phyloP scores from a whole-genome alignment of 2,797 vertebrate species.

The Lutjanus argentimaculatus region DNA sequence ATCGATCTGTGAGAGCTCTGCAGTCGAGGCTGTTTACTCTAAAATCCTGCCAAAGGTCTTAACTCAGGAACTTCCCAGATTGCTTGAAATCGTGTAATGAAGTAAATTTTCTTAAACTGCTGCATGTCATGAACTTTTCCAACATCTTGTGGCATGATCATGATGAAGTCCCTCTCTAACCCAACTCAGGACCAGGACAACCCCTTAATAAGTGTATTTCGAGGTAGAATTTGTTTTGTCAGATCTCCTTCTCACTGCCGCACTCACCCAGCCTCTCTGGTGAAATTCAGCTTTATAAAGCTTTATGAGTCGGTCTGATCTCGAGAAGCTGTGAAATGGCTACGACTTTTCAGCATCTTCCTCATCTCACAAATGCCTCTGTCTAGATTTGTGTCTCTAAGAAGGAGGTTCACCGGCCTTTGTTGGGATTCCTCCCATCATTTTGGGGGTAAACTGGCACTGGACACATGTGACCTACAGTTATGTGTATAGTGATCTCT shows the following conservation, averaged over 20 bases:
- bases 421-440: constrained; percentile 24
- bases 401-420: constrained; percentile 50
- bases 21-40: constrained; percentile 71
- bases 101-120: constrained; percentile 50
- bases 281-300: constrained; percentile 56
- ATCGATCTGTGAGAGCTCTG: constrained; percentile 49
- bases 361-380: constrained; percentile 76
- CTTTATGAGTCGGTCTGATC: constrained; percentile 61
- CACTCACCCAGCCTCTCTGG: constrained; percentile 52
- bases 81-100: constrained; percentile 58
- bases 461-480: constrained; percentile 47
- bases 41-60: constrained; percentile 81
- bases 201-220: constrained; percentile 24
- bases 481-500: constrained; percentile 64
- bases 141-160: constrained; percentile 40
- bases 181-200: constrained; percentile 73
- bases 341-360: constrained; percentile 68
- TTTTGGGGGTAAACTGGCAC: constrained; percentile 7
- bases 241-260: constrained; percentile 56
- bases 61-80: constrained; percentile 82
- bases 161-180: constrained; percentile 51
- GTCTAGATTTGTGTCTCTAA: constrained; percentile 56
- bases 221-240: constrained; percentile 25
- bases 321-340: constrained; percentile 68
- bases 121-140: constrained; percentile 44